Percentiles rank a stretch among this genome's conserved stretches.
These are phyloP conservation scores for Hypotaenidia philippensis DNA, from an alignment of 2,797 vertebrate genomes.

Conservation along the genomic window DNA sequence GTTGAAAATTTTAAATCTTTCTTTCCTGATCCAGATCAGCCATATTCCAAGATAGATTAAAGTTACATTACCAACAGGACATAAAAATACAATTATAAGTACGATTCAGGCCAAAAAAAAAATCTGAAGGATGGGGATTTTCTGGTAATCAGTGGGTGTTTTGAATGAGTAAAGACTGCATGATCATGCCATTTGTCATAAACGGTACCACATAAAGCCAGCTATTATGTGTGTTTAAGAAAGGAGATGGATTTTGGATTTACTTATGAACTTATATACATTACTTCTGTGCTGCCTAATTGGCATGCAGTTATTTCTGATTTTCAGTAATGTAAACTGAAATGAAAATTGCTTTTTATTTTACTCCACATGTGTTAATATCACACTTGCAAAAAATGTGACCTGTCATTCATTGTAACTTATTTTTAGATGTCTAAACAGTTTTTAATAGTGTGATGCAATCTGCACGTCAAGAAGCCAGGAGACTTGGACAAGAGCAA, in stretches of 20 bases:
- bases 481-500: conserved; percentile 42
- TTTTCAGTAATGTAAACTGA: conserved; percentile 6
- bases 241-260: conserved; percentile 29
- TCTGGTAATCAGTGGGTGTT: conserved; percentile 72
- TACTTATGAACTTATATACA: conserved; percentile 28
- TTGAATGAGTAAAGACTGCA: conserved; percentile 74
- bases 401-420: conserved; percentile 42
- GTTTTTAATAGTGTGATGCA: conserved; percentile 56
- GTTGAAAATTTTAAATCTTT: neutral
- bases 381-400: conserved; percentile 19
- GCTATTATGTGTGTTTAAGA: conserved; percentile 42
- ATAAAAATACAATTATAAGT: conserved; percentile 62
- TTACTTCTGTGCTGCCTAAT: conserved; percentile 12
- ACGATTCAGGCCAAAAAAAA: conserved; percentile 47
- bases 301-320: conserved; percentile 20
- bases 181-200: conserved; percentile 70
- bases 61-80: conserved; percentile 37
- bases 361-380: conserved; percentile 10
- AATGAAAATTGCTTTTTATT: conserved; percentile 6
- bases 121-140: conserved; percentile 66
- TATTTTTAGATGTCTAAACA: conserved; percentile 47
- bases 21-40: conserved; percentile 22
- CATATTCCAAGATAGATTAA: conserved; percentile 32
- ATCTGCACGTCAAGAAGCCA: conserved; percentile 49
- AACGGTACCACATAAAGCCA: conserved; percentile 60